Conservation (phyloP, 2,113 vertebrate genomes). For the Gallinago paraguaiae region DNA sequence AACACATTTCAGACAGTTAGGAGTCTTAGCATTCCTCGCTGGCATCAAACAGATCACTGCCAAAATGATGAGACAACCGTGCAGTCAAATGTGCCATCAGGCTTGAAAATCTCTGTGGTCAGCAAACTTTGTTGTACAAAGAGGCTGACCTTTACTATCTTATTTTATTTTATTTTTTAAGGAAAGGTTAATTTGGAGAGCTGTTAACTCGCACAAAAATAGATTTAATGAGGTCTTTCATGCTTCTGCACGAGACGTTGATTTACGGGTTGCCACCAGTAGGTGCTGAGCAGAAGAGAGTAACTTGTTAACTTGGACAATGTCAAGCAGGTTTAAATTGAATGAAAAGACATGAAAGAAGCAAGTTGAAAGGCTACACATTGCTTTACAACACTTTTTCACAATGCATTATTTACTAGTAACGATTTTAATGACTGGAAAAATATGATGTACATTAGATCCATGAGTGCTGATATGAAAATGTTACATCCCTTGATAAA, state of each 20-base stretch:
- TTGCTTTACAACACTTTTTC: slow-evolving; percentile 16
- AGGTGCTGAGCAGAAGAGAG: slow-evolving; percentile 13
- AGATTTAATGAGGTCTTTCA: slow-evolving; percentile 37
- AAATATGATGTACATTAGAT: background rate
- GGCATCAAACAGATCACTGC: slow-evolving; percentile 62
- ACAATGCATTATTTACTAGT: background rate
- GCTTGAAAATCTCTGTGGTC: slow-evolving; percentile 56
- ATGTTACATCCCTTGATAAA: background rate
- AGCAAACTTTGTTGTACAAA: slow-evolving; percentile 4
- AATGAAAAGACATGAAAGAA: slow-evolving; percentile 16
- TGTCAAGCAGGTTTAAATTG: slow-evolving; percentile 42
- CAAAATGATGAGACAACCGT: slow-evolving; percentile 62
- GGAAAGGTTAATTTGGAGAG: slow-evolving; percentile 40
- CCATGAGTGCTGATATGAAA: background rate
- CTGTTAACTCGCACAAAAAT: slow-evolving; percentile 24
- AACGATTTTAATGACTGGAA: slow-evolving; percentile 26
- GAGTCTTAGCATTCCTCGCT: slow-evolving; percentile 50
- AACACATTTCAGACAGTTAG: slow-evolving; percentile 56
- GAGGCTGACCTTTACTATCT: slow-evolving; percentile 26
- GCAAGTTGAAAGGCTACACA: slow-evolving; percentile 4
- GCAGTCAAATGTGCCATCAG: slow-evolving; percentile 48
- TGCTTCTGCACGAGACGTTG: background rate
- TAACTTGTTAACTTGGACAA: slow-evolving; percentile 7
- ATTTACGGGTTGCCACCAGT: slow-evolving; percentile 8
- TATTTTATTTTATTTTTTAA: slow-evolving; percentile 20